Evolutionary conservation across 2,888 invertebrate species (phyloP), one percentile per base, ranked within the genome.

Genomic region (Acrobasis repandana): DNA sequence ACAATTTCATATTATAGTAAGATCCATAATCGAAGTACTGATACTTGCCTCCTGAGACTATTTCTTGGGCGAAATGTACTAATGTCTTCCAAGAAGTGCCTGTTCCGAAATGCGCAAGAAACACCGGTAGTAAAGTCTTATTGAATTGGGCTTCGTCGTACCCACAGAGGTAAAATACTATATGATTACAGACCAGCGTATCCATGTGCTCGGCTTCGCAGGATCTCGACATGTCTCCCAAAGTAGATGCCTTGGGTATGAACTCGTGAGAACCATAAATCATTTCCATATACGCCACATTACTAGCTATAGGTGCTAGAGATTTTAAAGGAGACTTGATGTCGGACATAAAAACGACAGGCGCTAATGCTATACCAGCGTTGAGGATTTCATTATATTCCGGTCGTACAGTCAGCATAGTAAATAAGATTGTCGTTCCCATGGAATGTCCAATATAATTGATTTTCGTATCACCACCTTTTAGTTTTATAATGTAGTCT

Each of bases 401-500:
- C 0, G 95, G 95, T 47, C 93, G 79, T 56, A 93, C 83, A 0
- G 95, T 93, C 63, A 95, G 91, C 82, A 95, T 93, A 0, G 94
- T 94, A 73, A 94, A 95, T 66, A 95, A 46, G 78, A 95, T 94
- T 0, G 96, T 96, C 0, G 96, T 96, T 0, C 98, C 98, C 95
- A 98, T 98, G 0, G 97, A 98, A 83, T 98, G 98, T 0, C 98
- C 98, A 20, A 98, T 93, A 80, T 97, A 98, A 60, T 94, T 93
- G 11, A 92, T 83, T 66, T 85, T 82, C 0, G 84, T 74, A 16
- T 68, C 70, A 4, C 68, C 58, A n/a, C 83, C 85, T 73, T 90
- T 91, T 0, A 76, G 58, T 10, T 79, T 74, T 18, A 80, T 66
- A 14, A 93, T 88, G 62, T 96, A 95, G 75, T 98, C 95, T 58